phyloP scores from a whole-genome alignment of 2,888 invertebrate species.

The Cremastinae sp. region DNA sequence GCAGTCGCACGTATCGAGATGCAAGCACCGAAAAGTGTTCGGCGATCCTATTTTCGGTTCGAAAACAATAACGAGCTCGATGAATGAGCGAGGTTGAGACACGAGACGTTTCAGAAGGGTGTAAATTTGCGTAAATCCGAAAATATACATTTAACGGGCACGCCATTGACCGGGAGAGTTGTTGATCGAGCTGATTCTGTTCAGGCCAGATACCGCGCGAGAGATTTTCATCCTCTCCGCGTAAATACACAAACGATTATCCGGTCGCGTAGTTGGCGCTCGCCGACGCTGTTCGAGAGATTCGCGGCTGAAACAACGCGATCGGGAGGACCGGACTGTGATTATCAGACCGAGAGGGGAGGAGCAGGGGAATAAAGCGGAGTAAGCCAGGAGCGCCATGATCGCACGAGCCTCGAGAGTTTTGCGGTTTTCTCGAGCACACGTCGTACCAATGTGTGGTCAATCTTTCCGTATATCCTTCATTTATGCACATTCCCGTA shows the following conservation, averaged over 20 bases:
- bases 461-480: neutral
- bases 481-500: neutral
- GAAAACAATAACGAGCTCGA: too few species aligned
- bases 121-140: neutral
- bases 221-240: conserved; percentile 32
- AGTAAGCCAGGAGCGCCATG: conserved; percentile 23
- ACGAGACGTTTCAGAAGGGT: neutral
- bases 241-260: conserved; percentile 44
- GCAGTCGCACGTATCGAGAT: too few species aligned
- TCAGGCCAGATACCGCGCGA: conserved; percentile 40
- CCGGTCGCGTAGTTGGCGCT: conserved; percentile 42
- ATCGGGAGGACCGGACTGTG: neutral
- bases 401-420: conserved; percentile 35
- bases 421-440: conserved; percentile 38
- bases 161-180: conserved; percentile 11
- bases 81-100: too few species aligned
- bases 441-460: conserved; percentile 13
- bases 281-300: too few species aligned
- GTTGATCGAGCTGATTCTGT: neutral
- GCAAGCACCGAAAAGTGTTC: too few species aligned
- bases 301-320: conserved; percentile 8
- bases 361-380: neutral
- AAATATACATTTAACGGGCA: neutral
- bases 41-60: too few species aligned
- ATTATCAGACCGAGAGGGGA: conserved; percentile 2